Base-by-base conservation (phyloP, 2,888 invertebrate genomes). In the Synanthedon myopaeformis region DNA sequence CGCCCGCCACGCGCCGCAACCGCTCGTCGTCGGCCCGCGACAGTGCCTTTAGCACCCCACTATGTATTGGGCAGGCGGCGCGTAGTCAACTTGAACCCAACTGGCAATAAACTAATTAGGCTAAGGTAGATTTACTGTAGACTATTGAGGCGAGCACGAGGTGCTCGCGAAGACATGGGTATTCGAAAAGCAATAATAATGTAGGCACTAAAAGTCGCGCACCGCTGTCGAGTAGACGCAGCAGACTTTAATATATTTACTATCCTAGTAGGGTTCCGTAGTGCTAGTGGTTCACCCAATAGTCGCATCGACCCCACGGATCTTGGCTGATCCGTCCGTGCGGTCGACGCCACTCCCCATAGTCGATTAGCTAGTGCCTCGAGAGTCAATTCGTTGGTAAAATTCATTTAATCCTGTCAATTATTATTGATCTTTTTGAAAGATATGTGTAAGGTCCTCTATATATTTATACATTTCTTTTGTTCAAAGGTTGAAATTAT, bases 131-230 rank as follows among this genome's bases (percentile, higher is more conserved):
- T 58, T 65, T 77, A 74, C 57, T 54, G 61, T 82, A 79, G 69
- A 61, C 69, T 78, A 69, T 66, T 57, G 61, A 63, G 66, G 76
- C 64, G 82, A 79, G 78, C 83, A 85, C 85, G 80, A 78, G 85
- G 85, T 85, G 85, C 73, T 83, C 77, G 77, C 77, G 69, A 70
- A 75, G 81, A 77, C 78, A 80, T 84, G 87, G 88, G 88, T 88
- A 88, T 88, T 85, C 88, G 83, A 87, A 81, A 88, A 88, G 88
- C 88, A 88, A 88, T 88, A 88, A 88, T 84, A 87, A 80, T 69
- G 82, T 87, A 88, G 88, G 73, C 70, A 74, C 67, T 72, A 69
- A 72, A 74, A 78, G 82, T 82, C 79, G 78, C 82, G 82, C 83
- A 81, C 76, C 78, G 82, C 73, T 74, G 84, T 82, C 79, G 63